Evolutionary conservation across 2,113 vertebrate species (phyloP).

Genomic region (Bubo bubo): DNA sequence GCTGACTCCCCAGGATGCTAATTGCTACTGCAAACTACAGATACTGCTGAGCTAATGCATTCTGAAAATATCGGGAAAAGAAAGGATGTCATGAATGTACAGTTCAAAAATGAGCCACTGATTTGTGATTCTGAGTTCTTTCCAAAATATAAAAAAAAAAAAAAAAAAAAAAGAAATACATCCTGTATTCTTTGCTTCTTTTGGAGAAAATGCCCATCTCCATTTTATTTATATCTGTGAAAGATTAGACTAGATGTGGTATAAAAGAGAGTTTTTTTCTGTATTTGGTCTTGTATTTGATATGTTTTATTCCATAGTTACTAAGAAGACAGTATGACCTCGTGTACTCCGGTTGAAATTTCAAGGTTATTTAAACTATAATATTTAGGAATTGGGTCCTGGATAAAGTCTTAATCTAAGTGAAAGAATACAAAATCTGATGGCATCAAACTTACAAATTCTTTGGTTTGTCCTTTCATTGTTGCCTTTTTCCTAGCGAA

Average conservation of each 20-base stretch:
- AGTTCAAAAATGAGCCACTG: background rate
- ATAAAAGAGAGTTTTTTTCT: background rate
- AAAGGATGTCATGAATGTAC: background rate
- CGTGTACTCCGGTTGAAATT: background rate
- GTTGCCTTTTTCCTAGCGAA: background rate
- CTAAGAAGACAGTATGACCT: background rate
- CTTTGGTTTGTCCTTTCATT: background rate
- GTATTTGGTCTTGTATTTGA: background rate
- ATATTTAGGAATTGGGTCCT: background rate
- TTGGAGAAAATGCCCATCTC: background rate
- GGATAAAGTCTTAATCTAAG: background rate
- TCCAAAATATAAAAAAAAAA: background rate
- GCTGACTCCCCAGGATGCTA: constrained; percentile 69
- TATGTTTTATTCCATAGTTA: background rate
- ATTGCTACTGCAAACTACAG: constrained; percentile 67
- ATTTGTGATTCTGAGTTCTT: background rate
- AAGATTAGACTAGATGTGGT: background rate
- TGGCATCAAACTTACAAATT: background rate
- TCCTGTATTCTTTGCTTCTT: background rate
- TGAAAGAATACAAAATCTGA: background rate
- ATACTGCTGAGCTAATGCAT: constrained; percentile 65
- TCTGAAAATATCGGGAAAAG: constrained; percentile 13
- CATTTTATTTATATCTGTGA: background rate
- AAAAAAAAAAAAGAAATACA: no score
- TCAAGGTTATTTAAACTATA: background rate